Conservation (phyloP, 1,140 invertebrate species). For the Pseudachorutes palmiensis region DNA sequence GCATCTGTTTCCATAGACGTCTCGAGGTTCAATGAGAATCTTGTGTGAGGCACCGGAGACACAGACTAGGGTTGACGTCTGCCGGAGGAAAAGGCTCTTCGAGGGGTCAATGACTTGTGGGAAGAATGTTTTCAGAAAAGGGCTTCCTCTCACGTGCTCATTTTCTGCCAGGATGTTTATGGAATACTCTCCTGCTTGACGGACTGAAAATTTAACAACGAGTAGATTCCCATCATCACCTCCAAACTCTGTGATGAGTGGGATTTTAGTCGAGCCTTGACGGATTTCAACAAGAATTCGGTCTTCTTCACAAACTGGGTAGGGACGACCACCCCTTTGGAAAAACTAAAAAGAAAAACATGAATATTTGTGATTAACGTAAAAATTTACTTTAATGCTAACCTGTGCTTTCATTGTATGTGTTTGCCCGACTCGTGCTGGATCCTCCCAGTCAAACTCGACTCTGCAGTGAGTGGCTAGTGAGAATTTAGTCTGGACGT, state of each 20-base stretch:
- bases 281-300: conserved; percentile 75
- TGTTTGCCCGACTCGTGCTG: conserved; percentile 74
- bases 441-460: conserved; percentile 76
- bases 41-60: conserved; percentile 64
- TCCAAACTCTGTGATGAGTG: conserved; percentile 73
- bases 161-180: conserved; percentile 50
- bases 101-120: conserved; percentile 70
- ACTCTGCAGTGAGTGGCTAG: conserved; percentile 77
- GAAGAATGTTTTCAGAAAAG: conserved; percentile 53
- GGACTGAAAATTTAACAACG: conserved; percentile 80
- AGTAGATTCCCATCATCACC: conserved; percentile 67
- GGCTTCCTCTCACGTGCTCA: conserved; percentile 50
- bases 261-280: conserved; percentile 71
- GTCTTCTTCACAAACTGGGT: conserved; percentile 84
- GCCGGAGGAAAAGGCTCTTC: conserved; percentile 73
- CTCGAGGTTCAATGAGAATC: conserved; percentile 76
- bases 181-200: conserved; percentile 76
- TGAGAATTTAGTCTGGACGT: conserved; percentile 83
- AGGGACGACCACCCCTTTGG: conserved; percentile 83
- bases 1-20: conserved; percentile 81
- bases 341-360: conserved; percentile 57
- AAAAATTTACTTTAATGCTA: conserved; percentile 38
- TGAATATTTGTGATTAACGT: too few species aligned
- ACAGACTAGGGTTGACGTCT: conserved; percentile 78
- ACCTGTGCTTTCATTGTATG: conserved; percentile 77